Percentiles rank a stretch among this genome's conserved stretches.
Conservation (phyloP, 2,797 vertebrate species). For the Pangasius krempfi region DNA sequence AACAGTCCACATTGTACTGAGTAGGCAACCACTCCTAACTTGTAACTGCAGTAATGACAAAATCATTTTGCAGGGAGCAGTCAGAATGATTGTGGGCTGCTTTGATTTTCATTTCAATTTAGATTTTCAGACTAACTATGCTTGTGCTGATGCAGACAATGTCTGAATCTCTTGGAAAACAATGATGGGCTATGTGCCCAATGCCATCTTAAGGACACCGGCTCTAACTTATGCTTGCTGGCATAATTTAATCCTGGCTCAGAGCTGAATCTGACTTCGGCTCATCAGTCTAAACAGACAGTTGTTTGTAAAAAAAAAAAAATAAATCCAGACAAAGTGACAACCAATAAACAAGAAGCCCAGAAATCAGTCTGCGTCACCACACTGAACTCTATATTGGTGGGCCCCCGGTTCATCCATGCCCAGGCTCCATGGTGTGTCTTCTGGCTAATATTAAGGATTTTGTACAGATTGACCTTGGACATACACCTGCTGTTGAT, state of each 20-base stretch:
- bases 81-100: too few species aligned
- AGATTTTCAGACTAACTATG: too few species aligned
- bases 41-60: too few species aligned
- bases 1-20: too few species aligned
- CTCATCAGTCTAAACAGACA: not conserved
- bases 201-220: not conserved
- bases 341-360: not conserved
- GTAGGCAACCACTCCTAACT: too few species aligned
- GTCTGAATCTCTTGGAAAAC: not conserved
- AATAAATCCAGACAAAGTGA: not conserved
- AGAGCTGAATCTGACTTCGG: not conserved
- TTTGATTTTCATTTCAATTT: too few species aligned
- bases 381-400: not conserved
- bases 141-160: not conserved
- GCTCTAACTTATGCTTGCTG: not conserved
- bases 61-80: too few species aligned
- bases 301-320: not conserved
- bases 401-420: too few species aligned
- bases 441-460: too few species aligned
- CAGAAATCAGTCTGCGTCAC: not conserved
- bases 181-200: not conserved
- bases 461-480: too few species aligned
- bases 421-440: too few species aligned
- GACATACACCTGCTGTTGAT: not conserved
- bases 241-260: not conserved